Conservation (phyloP, 2,113 vertebrate species). For the Podocnemis expansa region DNA sequence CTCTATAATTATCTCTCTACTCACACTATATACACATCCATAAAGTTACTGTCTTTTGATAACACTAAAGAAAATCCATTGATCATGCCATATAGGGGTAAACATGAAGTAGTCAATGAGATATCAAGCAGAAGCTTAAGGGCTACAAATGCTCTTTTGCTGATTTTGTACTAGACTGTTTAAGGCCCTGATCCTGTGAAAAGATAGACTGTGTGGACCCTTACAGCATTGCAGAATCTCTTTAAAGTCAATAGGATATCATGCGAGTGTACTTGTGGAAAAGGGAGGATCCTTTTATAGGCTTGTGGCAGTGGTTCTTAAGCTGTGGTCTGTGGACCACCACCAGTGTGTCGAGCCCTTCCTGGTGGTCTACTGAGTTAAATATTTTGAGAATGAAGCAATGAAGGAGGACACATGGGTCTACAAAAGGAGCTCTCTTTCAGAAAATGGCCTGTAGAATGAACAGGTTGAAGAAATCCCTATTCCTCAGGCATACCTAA, state of each 20-base stretch:
- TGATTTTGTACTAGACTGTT: not conserved
- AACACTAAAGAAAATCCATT: accelerated
- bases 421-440: not conserved
- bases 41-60: not conserved
- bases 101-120: not conserved
- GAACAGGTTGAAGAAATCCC: not conserved
- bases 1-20: not conserved
- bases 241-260: accelerated
- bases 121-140: not conserved
- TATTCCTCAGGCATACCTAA: not conserved
- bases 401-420: not conserved
- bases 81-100: not conserved
- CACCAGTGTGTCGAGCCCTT: conserved; percentile 17
- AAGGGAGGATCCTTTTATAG: not conserved
- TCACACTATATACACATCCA: not conserved
- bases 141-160: not conserved
- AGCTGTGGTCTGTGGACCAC: conserved; percentile 60
- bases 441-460: not conserved
- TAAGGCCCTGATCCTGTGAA: not conserved
- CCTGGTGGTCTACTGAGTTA: conserved; percentile 49
- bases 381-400: conserved; percentile 19
- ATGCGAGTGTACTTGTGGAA: not conserved
- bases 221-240: not conserved
- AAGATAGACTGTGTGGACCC: not conserved
- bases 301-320: not conserved